Percentiles rank a stretch among this genome's conserved stretches.
These are phyloP conservation scores for Physocephala rufipes DNA, from an alignment of 2,888 invertebrate species.

Conservation along the genomic window DNA sequence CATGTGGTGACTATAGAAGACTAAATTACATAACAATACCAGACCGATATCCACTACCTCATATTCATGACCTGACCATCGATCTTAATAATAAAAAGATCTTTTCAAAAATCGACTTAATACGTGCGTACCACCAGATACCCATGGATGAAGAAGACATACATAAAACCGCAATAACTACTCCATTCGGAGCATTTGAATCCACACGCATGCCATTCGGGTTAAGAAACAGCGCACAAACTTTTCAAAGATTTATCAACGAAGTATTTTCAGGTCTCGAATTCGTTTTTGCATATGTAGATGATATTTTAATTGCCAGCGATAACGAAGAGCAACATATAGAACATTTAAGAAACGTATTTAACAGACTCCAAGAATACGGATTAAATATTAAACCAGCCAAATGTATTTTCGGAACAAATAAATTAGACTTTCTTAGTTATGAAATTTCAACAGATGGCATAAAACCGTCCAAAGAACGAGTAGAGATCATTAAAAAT, in stretches of 20 bases:
- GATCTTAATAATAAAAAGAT: background rate
- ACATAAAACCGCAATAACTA: background rate
- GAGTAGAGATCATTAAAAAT: background rate
- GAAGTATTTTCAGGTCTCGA: conserved; percentile 10
- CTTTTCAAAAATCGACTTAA: too few species aligned
- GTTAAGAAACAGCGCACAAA: conserved; percentile 3
- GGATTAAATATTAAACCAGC: background rate
- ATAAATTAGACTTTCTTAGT: background rate
- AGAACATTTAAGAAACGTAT: conserved; percentile 4
- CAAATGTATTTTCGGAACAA: background rate
- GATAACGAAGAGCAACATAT: conserved; percentile 2
- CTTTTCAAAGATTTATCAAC: conserved; percentile 22
- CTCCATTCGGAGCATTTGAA: conserved; percentile 10
- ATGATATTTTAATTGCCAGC: conserved; percentile 9
- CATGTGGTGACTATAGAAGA: conserved; percentile 9
- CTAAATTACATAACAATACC: conserved; percentile 18
- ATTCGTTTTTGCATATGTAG: conserved; percentile 14
- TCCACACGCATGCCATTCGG: conserved; percentile 9
- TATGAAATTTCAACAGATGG: background rate
- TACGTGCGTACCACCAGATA: background rate
- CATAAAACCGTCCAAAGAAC: background rate
- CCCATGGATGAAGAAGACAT: background rate
- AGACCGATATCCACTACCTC: conserved; percentile 11
- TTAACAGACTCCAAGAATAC: background rate
- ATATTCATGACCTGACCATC: conserved; percentile 21